Base-by-base conservation (phyloP, 2,797 vertebrate genomes). In the Huso huso region DNA sequence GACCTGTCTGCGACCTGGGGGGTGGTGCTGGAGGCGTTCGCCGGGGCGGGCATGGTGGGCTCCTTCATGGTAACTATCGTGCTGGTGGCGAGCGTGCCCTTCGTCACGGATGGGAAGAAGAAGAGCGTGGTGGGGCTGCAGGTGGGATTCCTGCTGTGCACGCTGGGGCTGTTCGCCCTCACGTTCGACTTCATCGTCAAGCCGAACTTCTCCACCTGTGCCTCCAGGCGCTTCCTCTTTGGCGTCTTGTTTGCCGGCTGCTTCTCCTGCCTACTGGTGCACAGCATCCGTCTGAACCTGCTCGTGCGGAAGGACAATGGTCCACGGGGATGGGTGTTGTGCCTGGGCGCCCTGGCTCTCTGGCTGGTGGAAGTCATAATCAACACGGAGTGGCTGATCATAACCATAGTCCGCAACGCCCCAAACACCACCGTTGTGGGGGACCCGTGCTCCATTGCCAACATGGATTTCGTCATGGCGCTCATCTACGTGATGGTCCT, bases 381-480 rank as follows among this genome's bases (percentile, higher is more conserved):
- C 82, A 99, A 98, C 67, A 72, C 91, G 0, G 95, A 98, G 82
- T 99, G 96, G 96, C 83, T 99, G 51, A 87, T 97, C 72, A 92
- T 99, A 81, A 98, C 95, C 0, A 75, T 95, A 53, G 92, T 86
- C 0, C 87, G 88, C 7, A 78, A 48, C 0, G 79, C 79, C 0
- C 65, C 3, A 48, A 77, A 69, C 0, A 37, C 37, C 37, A 37
- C 37, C 37, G 1, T 37, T 37, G 37, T 37, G 69, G 0, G 37
- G 37, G 37, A 37, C 37, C 86, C 93, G 0, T 98, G 96, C 63
- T 75, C 70, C 75, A 85, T 96, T 13, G 79, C 61, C 13, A 95
- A 98, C 1, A 0, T 82, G 68, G 96, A 99, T 81, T 99, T 97
- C 0, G 94, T 89, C 76, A 93, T 95, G 94, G 94, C 94, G 0